Percentiles rank a stretch among this genome's conserved stretches.
Conservation (phyloP, 2,113 vertebrate species). For the Dasyurus viverrinus region DNA sequence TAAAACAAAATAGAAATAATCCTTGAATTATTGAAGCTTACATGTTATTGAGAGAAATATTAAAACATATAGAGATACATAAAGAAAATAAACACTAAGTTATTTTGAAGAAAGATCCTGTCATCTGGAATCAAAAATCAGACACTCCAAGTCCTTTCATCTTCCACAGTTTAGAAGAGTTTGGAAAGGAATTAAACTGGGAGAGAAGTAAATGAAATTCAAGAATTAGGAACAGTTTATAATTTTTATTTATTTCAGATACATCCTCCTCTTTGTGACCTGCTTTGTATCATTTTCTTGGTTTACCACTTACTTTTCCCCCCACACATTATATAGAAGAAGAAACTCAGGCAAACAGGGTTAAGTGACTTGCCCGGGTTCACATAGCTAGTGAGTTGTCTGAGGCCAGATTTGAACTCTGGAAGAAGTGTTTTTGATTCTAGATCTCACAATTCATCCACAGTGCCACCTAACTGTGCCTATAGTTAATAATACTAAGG, state of each 20-base stretch:
- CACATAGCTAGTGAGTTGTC: no score
- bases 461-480: background rate
- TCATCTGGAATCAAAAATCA: background rate
- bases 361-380: background rate
- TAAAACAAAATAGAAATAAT: background rate
- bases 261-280: background rate
- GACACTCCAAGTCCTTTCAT: background rate
- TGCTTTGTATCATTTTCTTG: background rate
- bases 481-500: background rate
- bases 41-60: background rate
- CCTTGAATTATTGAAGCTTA: background rate
- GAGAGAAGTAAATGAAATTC: background rate
- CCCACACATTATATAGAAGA: background rate
- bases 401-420: no score
- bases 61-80: background rate
- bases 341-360: background rate
- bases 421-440: background rate
- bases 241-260: background rate
- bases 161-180: background rate
- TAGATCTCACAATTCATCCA: background rate
- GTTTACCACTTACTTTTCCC: background rate
- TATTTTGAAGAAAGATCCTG: background rate
- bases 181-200: background rate
- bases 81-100: background rate
- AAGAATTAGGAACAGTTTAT: background rate